Conservation (phyloP, 2,113 vertebrate genomes). For the Choloepus hoffmanni region DNA sequence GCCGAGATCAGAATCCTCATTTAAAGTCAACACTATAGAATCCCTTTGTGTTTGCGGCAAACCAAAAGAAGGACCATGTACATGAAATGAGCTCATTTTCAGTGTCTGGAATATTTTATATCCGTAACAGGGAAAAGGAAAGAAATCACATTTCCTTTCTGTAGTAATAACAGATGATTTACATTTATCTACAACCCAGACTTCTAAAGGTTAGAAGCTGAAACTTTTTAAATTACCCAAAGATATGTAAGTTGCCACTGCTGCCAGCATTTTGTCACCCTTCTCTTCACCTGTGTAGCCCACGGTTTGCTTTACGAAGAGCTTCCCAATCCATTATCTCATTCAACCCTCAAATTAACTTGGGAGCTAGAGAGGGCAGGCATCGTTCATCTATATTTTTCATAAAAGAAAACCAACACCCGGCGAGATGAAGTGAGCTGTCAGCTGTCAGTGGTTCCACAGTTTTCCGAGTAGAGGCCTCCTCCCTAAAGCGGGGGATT, state of each 20-base stretch:
- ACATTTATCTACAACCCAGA: not conserved
- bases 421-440: conserved; percentile 35
- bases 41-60: not conserved
- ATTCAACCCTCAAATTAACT: not conserved
- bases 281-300: not conserved
- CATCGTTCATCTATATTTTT: not conserved
- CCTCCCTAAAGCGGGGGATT: not conserved
- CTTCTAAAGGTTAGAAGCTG: not conserved
- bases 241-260: not conserved
- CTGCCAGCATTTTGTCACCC: not conserved
- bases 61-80: not conserved
- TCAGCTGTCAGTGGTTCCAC: not conserved
- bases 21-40: not conserved
- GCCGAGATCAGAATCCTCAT: not conserved
- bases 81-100: not conserved
- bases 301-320: not conserved
- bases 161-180: not conserved
- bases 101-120: not conserved
- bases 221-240: conserved; percentile 37
- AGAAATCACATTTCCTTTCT: not conserved
- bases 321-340: not conserved
- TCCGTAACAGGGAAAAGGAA: not conserved
- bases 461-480: not conserved
- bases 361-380: not conserved
- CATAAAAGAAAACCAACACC: not conserved